Evolutionary conservation across 2,113 vertebrate species (phyloP), one percentile per base, ranked within the genome.

Genomic region (Odocoileus hemionus): DNA sequence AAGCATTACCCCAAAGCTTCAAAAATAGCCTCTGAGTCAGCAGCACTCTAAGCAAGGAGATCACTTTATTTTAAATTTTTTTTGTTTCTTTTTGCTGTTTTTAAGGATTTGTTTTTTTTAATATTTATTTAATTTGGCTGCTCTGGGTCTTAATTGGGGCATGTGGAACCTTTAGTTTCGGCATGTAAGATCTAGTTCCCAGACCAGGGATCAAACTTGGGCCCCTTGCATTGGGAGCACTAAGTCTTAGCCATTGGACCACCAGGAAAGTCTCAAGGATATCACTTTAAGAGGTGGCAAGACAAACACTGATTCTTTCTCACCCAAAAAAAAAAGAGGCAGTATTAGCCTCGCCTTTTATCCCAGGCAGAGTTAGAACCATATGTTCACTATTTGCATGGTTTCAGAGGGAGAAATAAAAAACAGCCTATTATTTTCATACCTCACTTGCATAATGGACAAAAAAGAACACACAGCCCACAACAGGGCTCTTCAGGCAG

Each of bases 401-500:
- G 91, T 45, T 91, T 88, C 86, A 70, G 45, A 79, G 82, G 86
- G 86, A 95, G 74, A 78, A 58, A 87, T 55, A 43, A 89, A 96
- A 96, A 89, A 10, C 8, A 55, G 30, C 2, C 85, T 52, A 39
- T 95, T 94, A 43, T 91, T 96, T 98, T 95, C 86, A 76, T 45
- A 60, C 70, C 36, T 94, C 3, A 39, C 97, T 95, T 97, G 89
- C 39, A 15, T 97, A 96, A 86, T 7, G 84, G 58, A 89, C 92
- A 0, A 94, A 87, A 45, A 80, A 60, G 52, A 93, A 87, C 88
- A 84, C 47, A 5, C 15, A 85, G 39, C 91, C 76, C 76, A 45
- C 14, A 78, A 36, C 70, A 57, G 36, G 36, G 36, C 36, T 36
- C 36, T 36, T 36, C 36, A 36, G 95, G 2, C 36, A 92, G 80